A percentile compares a stretch with the other conserved stretches of the same genome.
Conservation (phyloP, 2,888 invertebrate species). For the Copidosoma aretas region DNA sequence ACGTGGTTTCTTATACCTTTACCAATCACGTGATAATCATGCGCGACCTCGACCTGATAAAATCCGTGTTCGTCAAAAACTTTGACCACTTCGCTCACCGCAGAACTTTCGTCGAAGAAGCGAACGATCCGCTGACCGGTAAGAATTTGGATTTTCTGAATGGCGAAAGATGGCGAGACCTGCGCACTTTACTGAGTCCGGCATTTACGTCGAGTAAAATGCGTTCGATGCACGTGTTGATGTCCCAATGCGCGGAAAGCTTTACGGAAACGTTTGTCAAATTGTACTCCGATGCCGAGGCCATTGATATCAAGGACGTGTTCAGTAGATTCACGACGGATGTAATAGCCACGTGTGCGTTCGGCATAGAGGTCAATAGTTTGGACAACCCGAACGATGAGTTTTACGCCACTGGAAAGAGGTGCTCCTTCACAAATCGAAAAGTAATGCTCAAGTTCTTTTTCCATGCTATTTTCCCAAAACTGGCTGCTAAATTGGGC, state of each 20-base stretch:
- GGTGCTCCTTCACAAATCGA: slow-evolving; percentile 23
- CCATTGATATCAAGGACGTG: slow-evolving; percentile 28
- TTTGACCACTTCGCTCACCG: slow-evolving; percentile 16
- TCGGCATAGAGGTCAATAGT: neutral
- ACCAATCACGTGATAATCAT: slow-evolving; percentile 42
- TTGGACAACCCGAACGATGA: neutral
- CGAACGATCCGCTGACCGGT: slow-evolving; percentile 49
- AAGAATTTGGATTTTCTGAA: slow-evolving; percentile 46
- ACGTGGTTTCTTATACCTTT: slow-evolving; percentile 46
- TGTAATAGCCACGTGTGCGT: neutral
- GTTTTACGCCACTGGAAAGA: neutral
- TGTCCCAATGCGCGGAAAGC: slow-evolving; percentile 42
- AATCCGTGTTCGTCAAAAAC: slow-evolving; percentile 19
- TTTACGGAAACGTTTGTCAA: neutral
- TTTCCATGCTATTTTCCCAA: neutral
- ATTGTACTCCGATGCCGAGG: slow-evolving; percentile 23
- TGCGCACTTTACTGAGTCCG: slow-evolving; percentile 45
- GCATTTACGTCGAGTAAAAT: slow-evolving; percentile 66
- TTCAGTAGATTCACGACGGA: slow-evolving; percentile 12
- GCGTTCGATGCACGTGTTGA: slow-evolving; percentile 64
- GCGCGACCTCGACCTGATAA: slow-evolving; percentile 47
- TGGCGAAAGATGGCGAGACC: slow-evolving; percentile 46
- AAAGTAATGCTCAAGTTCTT: neutral
- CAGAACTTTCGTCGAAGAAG: neutral
- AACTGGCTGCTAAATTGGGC: neutral